Percentiles rank a stretch among this genome's conserved stretches.
Conservation (phyloP, 2,888 invertebrate species). For the Lobophora halterata region DNA sequence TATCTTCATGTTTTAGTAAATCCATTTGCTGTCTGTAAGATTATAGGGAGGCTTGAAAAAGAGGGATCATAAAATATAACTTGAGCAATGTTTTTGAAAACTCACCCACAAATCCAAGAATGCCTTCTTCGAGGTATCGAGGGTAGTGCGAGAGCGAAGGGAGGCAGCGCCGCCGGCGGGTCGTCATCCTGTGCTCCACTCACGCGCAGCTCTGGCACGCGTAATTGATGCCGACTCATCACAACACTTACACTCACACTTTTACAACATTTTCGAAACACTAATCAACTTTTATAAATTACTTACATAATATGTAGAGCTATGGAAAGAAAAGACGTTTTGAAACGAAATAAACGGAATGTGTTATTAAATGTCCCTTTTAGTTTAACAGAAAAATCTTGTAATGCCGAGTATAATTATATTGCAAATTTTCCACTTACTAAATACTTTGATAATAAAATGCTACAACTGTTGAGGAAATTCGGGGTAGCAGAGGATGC, state of each 20-base stretch:
- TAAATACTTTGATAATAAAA: no score
- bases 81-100: slow-evolving; percentile 8
- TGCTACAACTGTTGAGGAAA: no score
- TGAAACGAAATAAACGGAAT: slow-evolving; percentile 36
- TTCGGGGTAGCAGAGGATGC: no score
- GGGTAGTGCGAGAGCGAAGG: slow-evolving; percentile 74
- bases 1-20: background rate
- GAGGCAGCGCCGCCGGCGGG: slow-evolving; percentile 64
- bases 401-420: no score
- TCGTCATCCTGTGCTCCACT: slow-evolving; percentile 75
- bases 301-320: slow-evolving; percentile 3
- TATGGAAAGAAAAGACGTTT: slow-evolving; percentile 1
- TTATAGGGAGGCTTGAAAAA: no score
- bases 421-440: no score
- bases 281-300: slow-evolving; percentile 17
- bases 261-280: slow-evolving; percentile 29
- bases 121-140: slow-evolving; percentile 84
- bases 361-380: slow-evolving; percentile 39
- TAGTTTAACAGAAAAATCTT: slow-evolving; percentile 1
- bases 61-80: no score
- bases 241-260: slow-evolving; percentile 63
- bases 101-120: slow-evolving; percentile 90
- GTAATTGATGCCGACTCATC: slow-evolving; percentile 80
- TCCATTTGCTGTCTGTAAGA: no score
- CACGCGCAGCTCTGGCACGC: slow-evolving; percentile 85